Base-by-base conservation (phyloP, 2,888 invertebrate genomes). In the Drosophila infuscata region DNA sequence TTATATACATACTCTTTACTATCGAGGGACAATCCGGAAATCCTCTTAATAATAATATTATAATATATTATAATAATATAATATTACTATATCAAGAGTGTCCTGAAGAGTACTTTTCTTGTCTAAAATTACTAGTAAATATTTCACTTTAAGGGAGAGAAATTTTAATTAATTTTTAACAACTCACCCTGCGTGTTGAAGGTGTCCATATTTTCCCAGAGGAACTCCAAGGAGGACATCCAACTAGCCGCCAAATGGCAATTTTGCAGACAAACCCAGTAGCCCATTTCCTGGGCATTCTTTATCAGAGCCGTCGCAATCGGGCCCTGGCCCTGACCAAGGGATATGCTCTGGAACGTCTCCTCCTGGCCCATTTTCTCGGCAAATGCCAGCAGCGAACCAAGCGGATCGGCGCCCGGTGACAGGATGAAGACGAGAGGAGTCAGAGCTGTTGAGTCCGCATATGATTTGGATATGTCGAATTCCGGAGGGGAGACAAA, bases 321-420 rank as follows among this genome's bases (percentile, higher is more conserved):
- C 0, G 97, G 97, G 0, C 98, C 98, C 92, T 98, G 98, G 0
- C 98, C 98, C 92, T 98, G 98, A 0, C 98, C 98, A 15, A 98
- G 94, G 0, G 98, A 98, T 74, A 98, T 97, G 75, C 97, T 96
- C 88, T 95, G 95, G 88, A 98, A 95, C 38, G 97, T 94, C 86
- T 96, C 96, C 25, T 95, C 94, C 94, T 96, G 95, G 81, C 95
- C 96, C 95, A 96, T 95, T 84, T 95, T 95, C 58, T 98, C 97
- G 0, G 98, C 97, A 91, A 97, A 98, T 86, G 88, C 78, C 38
- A 93, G 59, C 30, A 93, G 75, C 0, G 93, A 92, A 17, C 92
- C 92, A 70, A 93, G 79, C 0, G 98, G 98, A 93, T 98, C 98
- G 0, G 98, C 97, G 11, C 98, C 98, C 0, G 98, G 96, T 3